A percentile compares a stretch with the other conserved stretches of the same genome.
Evolutionary conservation across 1,140 invertebrate genomes (phyloP).

Genomic region (Monochamus saltuarius): DNA sequence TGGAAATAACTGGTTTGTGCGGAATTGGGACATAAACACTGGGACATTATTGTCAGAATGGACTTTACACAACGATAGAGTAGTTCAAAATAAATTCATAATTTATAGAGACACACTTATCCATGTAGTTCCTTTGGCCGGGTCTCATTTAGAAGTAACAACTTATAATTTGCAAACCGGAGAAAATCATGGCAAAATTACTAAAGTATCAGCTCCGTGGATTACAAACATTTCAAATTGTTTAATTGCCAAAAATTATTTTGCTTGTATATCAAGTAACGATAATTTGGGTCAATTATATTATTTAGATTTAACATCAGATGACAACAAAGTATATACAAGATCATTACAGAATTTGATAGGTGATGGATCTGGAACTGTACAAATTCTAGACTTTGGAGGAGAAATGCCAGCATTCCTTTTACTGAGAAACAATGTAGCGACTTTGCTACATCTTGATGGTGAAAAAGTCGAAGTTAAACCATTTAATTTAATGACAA

Average conservation of each 20-base stretch:
- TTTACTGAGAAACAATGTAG: conserved; percentile 39
- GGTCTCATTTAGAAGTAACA: conserved; percentile 69
- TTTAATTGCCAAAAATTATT: conserved; percentile 62
- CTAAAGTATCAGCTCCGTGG: conserved; percentile 65
- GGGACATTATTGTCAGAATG: conserved; percentile 66
- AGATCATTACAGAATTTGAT: conserved; percentile 32
- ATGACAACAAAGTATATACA: conserved; percentile 29
- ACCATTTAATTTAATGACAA: conserved; percentile 34
- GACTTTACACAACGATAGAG: conserved; percentile 56
- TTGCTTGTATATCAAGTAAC: conserved; percentile 60
- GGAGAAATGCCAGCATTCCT: conserved; percentile 35
- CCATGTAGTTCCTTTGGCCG: conserved; percentile 65
- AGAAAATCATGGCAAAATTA: conserved; percentile 60
- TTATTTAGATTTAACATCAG: conserved; percentile 39
- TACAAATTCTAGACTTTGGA: conserved; percentile 27
- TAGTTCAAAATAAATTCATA: conserved; percentile 43
- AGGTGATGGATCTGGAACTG: conserved; percentile 21
- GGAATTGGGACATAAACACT: conserved; percentile 74
- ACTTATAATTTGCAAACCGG: conserved; percentile 67
- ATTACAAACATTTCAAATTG: conserved; percentile 63
- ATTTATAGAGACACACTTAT: conserved; percentile 61
- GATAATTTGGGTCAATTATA: conserved; percentile 43
- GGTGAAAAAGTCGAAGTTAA: conserved; percentile 31
- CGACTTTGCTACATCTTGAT: conserved; percentile 35
- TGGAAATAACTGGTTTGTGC: conserved; percentile 65